Conservation (phyloP, 2,888 invertebrate species). For the Blastobasis adustella region DNA sequence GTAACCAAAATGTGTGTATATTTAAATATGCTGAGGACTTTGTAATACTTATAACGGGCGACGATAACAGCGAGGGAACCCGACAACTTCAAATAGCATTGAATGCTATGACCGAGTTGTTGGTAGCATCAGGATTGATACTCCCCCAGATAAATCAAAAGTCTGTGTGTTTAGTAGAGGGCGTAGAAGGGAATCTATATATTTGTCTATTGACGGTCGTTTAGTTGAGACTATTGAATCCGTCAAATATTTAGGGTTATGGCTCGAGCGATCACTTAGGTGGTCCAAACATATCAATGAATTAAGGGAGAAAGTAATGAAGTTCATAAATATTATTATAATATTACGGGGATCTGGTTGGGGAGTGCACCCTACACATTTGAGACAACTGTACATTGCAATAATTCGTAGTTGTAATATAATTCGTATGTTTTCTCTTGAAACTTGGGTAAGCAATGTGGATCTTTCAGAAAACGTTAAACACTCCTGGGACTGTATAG, state of each 20-base stretch:
- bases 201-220: not conserved
- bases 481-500: too few species aligned
- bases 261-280: constrained; percentile 17
- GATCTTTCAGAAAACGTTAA: not conserved
- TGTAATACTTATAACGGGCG: too few species aligned
- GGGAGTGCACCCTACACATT: constrained; percentile 22
- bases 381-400: constrained; percentile 18
- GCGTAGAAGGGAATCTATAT: too few species aligned
- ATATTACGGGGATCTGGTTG: constrained; percentile 17
- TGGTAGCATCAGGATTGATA: constrained; percentile 8
- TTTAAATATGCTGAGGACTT: too few species aligned
- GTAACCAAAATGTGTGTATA: too few species aligned
- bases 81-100: too few species aligned
- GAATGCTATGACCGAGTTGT: constrained; percentile 6
- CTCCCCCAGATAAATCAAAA: constrained; percentile 16
- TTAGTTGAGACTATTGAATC: constrained; percentile 3
- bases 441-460: not conserved
- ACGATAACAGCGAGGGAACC: too few species aligned
- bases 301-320: constrained; percentile 9
- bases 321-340: constrained; percentile 20
- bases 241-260: constrained; percentile 22
- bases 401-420: constrained; percentile 9
- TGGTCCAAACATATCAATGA: constrained; percentile 24
- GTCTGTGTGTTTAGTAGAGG: constrained; percentile 18
- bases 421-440: constrained; percentile 4